phyloP scores from a whole-genome alignment of 2,113 vertebrate genomes.

The Plestiodon gilberti region DNA sequence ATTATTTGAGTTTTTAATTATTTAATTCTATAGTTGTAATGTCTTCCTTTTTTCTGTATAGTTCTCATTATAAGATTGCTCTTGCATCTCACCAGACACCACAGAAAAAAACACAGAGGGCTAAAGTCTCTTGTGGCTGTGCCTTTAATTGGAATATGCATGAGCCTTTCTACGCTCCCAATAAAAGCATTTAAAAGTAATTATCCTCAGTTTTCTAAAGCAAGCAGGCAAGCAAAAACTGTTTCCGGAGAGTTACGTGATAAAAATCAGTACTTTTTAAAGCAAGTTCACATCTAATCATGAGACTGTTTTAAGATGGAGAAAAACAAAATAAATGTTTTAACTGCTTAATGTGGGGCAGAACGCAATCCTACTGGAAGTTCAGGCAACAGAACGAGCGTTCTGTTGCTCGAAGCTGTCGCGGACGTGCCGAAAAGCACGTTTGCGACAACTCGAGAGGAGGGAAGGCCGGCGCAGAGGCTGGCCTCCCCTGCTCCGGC shows the following conservation, averaged over 20 bases:
- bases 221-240: not conserved
- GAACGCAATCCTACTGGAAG: too few species aligned
- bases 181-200: conserved; percentile 7
- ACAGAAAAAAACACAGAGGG: not conserved
- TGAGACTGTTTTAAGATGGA: not conserved
- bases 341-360: not conserved
- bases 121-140: fast-evolving
- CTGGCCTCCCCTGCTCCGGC: too few species aligned
- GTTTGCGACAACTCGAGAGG: too few species aligned
- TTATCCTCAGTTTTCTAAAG: conserved; percentile 20
- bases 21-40: not conserved
- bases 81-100: not conserved
- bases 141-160: conserved; percentile 20
- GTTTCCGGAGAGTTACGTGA: not conserved
- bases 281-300: not conserved
- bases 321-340: not conserved
- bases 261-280: not conserved
- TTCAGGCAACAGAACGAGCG: too few species aligned
- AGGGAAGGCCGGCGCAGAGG: too few species aligned
- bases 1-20: not conserved
- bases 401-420: too few species aligned
- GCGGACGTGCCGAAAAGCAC: too few species aligned
- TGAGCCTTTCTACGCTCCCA: not conserved
- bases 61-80: not conserved
- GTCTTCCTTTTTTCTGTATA: conserved; percentile 22